Evolutionary conservation across 1,140 invertebrate species (phyloP).

Genomic region (Muscidifurax raptorellus): DNA sequence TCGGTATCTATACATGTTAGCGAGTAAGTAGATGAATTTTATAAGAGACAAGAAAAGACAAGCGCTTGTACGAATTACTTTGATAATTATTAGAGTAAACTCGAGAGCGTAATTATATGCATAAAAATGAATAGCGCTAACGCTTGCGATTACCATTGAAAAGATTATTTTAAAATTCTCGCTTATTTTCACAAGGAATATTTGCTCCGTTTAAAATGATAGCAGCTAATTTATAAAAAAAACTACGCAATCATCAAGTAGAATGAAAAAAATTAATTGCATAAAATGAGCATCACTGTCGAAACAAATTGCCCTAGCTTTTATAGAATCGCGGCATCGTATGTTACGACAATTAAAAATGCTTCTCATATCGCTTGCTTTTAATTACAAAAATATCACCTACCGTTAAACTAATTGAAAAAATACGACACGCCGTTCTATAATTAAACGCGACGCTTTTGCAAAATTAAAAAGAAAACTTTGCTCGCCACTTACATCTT

Average conservation of each 20-base stretch:
- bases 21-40: neutral
- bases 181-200: neutral
- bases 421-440: no score
- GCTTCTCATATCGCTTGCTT: neutral
- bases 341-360: neutral
- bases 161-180: neutral
- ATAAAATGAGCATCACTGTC: neutral
- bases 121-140: neutral
- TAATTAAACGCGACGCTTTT: no score
- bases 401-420: no score
- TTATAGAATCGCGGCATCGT: neutral
- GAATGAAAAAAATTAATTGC: constrained; percentile 13
- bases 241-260: neutral
- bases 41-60: neutral
- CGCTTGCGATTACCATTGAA: neutral
- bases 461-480: no score
- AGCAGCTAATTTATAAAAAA: neutral
- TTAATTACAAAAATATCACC: no score
- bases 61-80: neutral
- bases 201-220: neutral
- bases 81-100: neutral
- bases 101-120: neutral
- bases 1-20: no score
- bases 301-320: neutral
- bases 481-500: no score